phyloP scores from a whole-genome alignment of 2,888 invertebrate species.

The Ligdia adustata region DNA sequence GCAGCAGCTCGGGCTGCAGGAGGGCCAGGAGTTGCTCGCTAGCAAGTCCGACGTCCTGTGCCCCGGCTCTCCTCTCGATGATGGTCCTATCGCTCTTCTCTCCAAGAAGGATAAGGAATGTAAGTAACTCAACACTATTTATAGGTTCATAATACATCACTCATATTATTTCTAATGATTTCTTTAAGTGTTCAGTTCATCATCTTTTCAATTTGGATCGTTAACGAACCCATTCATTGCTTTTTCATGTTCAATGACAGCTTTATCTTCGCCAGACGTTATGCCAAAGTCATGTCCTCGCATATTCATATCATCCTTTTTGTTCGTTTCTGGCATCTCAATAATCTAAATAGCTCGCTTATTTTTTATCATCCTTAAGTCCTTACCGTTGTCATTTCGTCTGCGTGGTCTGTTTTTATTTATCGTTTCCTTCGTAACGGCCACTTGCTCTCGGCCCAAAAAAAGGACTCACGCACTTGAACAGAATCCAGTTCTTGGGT shows the following conservation, averaged over 20 bases:
- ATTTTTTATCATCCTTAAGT: constrained; percentile 31
- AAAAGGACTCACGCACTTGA: constrained; percentile 66
- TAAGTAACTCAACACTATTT: constrained; percentile 47
- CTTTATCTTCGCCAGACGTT: constrained; percentile 21
- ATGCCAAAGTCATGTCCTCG: constrained; percentile 28
- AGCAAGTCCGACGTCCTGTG: constrained; percentile 86
- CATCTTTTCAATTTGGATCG: constrained; percentile 22
- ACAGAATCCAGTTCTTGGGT: constrained; percentile 74
- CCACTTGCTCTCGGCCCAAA: constrained; percentile 62
- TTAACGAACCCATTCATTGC: constrained; percentile 21
- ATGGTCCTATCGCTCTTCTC: constrained; percentile 86
- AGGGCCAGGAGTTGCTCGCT: constrained; percentile 90
- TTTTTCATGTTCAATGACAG: constrained; percentile 23
- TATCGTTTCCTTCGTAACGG: constrained; percentile 73
- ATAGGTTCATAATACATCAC: constrained; percentile 9
- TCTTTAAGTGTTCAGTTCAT: constrained; percentile 18
- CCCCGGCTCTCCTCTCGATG: constrained; percentile 82
- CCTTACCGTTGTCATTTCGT: constrained; percentile 38
- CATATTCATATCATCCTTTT: constrained; percentile 29
- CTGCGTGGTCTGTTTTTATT: constrained; percentile 52
- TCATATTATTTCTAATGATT: constrained; percentile 13
- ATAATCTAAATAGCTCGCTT: constrained; percentile 27
- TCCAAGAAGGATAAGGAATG: constrained; percentile 79
- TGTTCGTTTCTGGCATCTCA: constrained; percentile 20
- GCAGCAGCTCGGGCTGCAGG: constrained; percentile 93